phyloP scores from a whole-genome alignment of 2,113 vertebrate species.

The Epinephelus moara region DNA sequence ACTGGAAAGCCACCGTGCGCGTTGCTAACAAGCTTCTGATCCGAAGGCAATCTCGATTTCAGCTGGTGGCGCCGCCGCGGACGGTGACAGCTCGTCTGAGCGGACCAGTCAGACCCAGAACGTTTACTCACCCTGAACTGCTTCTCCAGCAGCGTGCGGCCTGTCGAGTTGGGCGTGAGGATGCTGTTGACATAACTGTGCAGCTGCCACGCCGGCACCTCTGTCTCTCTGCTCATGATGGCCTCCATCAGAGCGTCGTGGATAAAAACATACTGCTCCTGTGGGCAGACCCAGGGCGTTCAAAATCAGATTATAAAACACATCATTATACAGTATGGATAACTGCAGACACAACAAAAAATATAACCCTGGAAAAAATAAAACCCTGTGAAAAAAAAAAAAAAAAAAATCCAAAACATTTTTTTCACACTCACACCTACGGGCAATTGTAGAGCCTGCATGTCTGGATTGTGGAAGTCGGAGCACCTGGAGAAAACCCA shows the following conservation, averaged over 20 bases:
- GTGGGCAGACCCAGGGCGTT: not conserved
- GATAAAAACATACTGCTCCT: slow-evolving; percentile 99
- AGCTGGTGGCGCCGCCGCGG: slow-evolving; percentile 6
- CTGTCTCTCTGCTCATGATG: slow-evolving; percentile 94
- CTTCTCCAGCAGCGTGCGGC: slow-evolving; percentile 93
- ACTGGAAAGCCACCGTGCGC: slow-evolving; percentile 19
- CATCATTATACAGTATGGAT: not conserved
- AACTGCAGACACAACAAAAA: not conserved
- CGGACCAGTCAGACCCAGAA: slow-evolving; percentile 22
- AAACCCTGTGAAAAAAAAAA: not conserved
- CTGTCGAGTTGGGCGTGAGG: slow-evolving; percentile 91
- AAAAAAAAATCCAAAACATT: not conserved
- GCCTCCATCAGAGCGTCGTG: slow-evolving; percentile 98
- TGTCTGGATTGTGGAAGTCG: no score
- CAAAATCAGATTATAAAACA: not conserved
- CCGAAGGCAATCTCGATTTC: slow-evolving; percentile 30
- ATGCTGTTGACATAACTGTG: slow-evolving; percentile 96
- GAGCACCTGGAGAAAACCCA: no score
- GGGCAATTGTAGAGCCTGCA: no score
- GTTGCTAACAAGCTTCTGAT: slow-evolving; percentile 57
- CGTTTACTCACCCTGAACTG: slow-evolving; percentile 93
- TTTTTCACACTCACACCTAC: no score
- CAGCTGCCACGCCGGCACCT: slow-evolving; percentile 93
- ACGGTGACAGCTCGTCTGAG: slow-evolving; percentile 42
- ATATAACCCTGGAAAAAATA: not conserved